These are phyloP conservation scores for Iselma pallidipennis DNA, from an alignment of 2,888 invertebrate genomes.

Conservation along the genomic window DNA sequence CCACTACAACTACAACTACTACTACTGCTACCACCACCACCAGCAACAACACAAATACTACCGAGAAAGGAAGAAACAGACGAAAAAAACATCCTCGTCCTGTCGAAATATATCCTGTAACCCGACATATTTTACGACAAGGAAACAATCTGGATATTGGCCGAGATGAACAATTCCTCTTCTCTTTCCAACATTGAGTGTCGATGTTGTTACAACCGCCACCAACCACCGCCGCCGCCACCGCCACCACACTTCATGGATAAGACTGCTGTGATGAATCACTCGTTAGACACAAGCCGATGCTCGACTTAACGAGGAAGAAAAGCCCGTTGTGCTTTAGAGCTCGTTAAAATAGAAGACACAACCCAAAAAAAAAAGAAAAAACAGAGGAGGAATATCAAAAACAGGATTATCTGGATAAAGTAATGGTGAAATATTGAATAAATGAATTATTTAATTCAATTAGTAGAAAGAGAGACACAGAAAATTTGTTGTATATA, in stretches of 20 bases:
- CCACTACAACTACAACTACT: background rate
- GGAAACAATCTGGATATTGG: background rate
- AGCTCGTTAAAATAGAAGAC: slow-evolving; percentile 29
- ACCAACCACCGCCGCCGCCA: slow-evolving; percentile 5
- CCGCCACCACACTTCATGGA: too few species aligned
- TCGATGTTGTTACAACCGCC: background rate
- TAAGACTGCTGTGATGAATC: slow-evolving; percentile 51
- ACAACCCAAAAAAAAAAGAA: too few species aligned
- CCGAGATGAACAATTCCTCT: too few species aligned
- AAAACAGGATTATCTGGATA: too few species aligned
- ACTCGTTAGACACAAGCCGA: slow-evolving; percentile 46
- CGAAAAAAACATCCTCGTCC: background rate
- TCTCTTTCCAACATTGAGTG: slow-evolving; percentile 12
- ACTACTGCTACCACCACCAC: background rate
- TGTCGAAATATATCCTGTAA: slow-evolving; percentile 8
- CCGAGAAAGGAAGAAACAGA: too few species aligned
- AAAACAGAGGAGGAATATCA: too few species aligned
- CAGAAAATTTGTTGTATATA: too few species aligned
- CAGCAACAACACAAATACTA: too few species aligned
- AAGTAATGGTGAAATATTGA: slow-evolving; percentile 7
- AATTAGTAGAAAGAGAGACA: too few species aligned
- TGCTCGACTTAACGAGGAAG: slow-evolving; percentile 45
- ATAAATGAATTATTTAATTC: too few species aligned
- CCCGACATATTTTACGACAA: slow-evolving; percentile 8
- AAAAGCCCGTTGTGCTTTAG: slow-evolving; percentile 31